Evolutionary conservation across 2,888 invertebrate species (phyloP).

Genomic region (Tinea pellionella): DNA sequence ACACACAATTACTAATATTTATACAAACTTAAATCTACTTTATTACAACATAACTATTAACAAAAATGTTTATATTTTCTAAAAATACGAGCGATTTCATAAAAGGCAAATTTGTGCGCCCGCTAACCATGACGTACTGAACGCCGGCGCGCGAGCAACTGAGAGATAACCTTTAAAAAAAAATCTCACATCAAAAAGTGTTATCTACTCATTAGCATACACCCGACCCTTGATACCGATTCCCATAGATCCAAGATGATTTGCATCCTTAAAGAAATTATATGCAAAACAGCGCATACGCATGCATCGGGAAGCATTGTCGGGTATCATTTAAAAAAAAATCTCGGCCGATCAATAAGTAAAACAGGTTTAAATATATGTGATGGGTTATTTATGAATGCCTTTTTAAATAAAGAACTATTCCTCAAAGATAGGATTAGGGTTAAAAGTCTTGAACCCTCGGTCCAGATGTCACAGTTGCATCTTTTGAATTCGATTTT

Average conservation of each 20-base stretch:
- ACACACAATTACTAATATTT: background rate
- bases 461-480: constrained; percentile 54
- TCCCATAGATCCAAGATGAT: constrained; percentile 52
- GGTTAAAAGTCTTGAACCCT: constrained; percentile 37
- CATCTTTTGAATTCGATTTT: constrained; percentile 18
- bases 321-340: constrained; percentile 45
- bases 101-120: background rate
- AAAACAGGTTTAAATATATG: constrained; percentile 62
- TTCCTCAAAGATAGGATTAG: constrained; percentile 45
- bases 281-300: constrained; percentile 48
- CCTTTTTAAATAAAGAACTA: constrained; percentile 31
- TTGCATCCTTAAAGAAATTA: constrained; percentile 57
- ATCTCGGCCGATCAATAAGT: constrained; percentile 52
- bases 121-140: constrained; percentile 36
- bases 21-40: too few species aligned
- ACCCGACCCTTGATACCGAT: constrained; percentile 32
- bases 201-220: constrained; percentile 63
- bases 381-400: constrained; percentile 40
- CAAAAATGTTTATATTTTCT: background rate
- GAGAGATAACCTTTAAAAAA: constrained; percentile 39
- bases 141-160: constrained; percentile 60
- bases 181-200: constrained; percentile 30
- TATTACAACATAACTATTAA: background rate
- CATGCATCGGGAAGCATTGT: constrained; percentile 45
- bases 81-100: background rate